Conservation (phyloP, 2,797 vertebrate species). For the Phaenicophaeus curvirostris region DNA sequence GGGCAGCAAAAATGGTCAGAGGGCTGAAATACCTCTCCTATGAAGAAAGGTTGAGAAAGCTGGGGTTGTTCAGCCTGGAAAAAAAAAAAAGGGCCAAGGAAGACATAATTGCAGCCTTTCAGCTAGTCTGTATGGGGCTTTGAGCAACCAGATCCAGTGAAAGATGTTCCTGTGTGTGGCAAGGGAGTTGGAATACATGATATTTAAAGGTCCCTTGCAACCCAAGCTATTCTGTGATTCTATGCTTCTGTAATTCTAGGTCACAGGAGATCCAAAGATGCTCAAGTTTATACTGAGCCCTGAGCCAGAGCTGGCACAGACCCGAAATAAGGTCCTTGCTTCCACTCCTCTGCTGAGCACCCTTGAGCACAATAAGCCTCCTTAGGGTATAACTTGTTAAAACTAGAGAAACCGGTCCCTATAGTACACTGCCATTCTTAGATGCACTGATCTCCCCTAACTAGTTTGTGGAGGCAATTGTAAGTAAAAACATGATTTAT, state of each 20-base stretch:
- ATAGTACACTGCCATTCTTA: neutral
- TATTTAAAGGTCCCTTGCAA: neutral
- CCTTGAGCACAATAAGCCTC: neutral
- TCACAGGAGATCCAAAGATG: neutral
- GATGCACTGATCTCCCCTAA: neutral
- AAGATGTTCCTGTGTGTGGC: rapidly evolving
- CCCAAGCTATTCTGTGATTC: neutral
- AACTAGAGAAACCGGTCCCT: neutral
- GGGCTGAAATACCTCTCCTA: neutral
- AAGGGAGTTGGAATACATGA: neutral
- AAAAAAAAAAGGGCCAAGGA: neutral
- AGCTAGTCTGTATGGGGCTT: neutral
- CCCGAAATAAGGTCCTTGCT: neutral
- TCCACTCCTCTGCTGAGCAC: neutral
- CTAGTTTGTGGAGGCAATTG: neutral
- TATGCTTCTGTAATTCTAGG: neutral
- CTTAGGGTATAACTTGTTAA: neutral
- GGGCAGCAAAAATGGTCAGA: neutral
- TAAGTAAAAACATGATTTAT: neutral
- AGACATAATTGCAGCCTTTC: neutral
- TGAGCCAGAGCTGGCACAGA: neutral
- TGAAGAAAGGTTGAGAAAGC: neutral
- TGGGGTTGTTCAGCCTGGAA: neutral
- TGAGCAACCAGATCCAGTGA: neutral
- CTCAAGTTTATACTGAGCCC: neutral